A percentile compares a stretch with the other conserved stretches of the same genome.
These are phyloP conservation scores for Danio jaintianensis DNA, from an alignment of 2,797 vertebrate genomes.

Conservation along the genomic window DNA sequence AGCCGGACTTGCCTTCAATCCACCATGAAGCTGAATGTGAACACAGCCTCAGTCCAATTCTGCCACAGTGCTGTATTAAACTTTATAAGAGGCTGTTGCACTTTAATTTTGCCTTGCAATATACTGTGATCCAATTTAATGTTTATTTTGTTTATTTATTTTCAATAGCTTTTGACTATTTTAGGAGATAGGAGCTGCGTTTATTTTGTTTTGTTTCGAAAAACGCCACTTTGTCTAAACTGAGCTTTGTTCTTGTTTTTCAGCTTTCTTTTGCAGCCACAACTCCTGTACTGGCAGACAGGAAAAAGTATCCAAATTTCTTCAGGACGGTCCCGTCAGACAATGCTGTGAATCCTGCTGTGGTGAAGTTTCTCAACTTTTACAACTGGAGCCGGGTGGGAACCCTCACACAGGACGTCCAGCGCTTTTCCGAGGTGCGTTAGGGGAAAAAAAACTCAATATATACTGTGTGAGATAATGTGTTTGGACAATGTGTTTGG, in stretches of 20 bases:
- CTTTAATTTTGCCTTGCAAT: background rate
- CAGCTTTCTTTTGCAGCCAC: constrained; percentile 98
- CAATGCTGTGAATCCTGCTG: constrained; percentile 97
- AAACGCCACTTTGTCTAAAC: background rate
- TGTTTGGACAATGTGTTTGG: background rate
- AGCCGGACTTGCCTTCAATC: constrained; percentile 40
- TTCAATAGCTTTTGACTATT: background rate
- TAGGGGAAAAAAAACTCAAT: no score
- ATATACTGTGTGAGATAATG: background rate
- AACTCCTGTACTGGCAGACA: constrained; percentile 96
- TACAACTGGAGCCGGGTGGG: constrained; percentile 97
- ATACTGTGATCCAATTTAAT: background rate
- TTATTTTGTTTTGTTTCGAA: no score
- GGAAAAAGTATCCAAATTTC: constrained; percentile 99
- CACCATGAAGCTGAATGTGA: constrained; percentile 32
- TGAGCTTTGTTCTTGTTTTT: background rate
- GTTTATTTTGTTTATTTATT: background rate
- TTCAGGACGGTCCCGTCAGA: constrained; percentile 98
- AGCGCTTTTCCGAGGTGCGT: constrained; percentile 96
- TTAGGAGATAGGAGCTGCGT: background rate
- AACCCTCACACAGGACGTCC: constrained; percentile 97
- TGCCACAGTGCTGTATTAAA: background rate
- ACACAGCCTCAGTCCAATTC: background rate
- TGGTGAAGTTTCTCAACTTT: constrained; percentile 93
- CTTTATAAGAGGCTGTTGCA: background rate